Conservation (phyloP, 2,888 invertebrate genomes). For the Eristalis pertinax region DNA sequence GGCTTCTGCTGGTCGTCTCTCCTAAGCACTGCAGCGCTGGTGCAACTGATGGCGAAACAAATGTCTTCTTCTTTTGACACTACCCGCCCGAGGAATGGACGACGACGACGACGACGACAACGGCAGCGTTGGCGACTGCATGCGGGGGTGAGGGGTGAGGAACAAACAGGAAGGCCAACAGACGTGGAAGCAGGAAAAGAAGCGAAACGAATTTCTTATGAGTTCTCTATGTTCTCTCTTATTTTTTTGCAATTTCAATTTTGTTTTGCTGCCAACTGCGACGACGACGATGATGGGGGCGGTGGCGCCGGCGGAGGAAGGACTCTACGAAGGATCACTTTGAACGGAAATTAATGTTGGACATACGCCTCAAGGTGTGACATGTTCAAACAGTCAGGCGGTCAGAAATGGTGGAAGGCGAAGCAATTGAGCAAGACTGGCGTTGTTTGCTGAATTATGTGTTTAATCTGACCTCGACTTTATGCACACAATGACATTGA, state of each 20-base stretch:
- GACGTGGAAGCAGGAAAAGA: not conserved
- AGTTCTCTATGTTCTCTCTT: not conserved
- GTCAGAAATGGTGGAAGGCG: not conserved
- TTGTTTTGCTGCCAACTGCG: not conserved
- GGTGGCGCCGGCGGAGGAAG: not conserved
- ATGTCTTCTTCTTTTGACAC: not conserved
- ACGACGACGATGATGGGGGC: too few relatives aligned
- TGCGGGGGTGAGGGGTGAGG: not conserved
- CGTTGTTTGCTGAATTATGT: not conserved
- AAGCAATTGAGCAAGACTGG: not conserved
- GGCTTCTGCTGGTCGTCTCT: not conserved
- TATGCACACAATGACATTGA: not conserved
- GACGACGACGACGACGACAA: too few relatives aligned
- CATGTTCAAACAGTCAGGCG: not conserved
- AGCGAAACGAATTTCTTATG: not conserved
- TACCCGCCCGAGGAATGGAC: not conserved
- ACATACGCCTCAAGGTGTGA: constrained; percentile 20
- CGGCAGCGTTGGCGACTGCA: not conserved
- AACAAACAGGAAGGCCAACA: not conserved
- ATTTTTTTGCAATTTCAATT: not conserved
- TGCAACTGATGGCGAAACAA: not conserved
- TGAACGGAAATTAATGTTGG: constrained; percentile 50
- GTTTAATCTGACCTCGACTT: not conserved
- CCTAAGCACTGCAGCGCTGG: not conserved
- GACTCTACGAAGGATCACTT: not conserved